A percentile compares a stretch with the other conserved stretches of the same genome.
Evolutionary conservation across 2,797 vertebrate species (phyloP).

Genomic region (Melanogrammus aeglefinus): DNA sequence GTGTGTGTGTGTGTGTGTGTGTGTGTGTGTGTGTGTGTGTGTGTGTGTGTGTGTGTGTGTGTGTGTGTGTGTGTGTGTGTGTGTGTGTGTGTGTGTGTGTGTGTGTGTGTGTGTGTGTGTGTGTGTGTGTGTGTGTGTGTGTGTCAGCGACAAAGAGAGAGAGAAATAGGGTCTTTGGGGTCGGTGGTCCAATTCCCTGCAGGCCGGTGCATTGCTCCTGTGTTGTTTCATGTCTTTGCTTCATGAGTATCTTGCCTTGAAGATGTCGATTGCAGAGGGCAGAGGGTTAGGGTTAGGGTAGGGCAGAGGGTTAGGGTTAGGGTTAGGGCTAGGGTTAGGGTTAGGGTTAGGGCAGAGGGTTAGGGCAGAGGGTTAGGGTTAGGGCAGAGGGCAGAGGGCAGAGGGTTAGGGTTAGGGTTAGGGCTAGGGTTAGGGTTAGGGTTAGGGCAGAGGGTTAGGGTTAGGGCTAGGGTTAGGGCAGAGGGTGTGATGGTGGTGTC

Average conservation of each 20-base stretch:
- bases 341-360: no score
- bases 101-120: not conserved
- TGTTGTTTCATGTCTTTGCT: slow-evolving; percentile 67
- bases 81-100: not conserved
- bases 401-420: no score
- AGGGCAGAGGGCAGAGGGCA: no score
- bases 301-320: no score
- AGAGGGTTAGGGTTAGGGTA: no score
- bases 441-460: no score
- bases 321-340: no score
- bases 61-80: slow-evolving; percentile 20
- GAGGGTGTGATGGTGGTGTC: slow-evolving; percentile 49
- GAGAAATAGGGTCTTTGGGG: not conserved
- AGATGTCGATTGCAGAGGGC: slow-evolving; percentile 66
- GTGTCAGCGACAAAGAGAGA: not conserved
- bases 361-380: no score
- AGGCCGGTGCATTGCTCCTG: slow-evolving; percentile 47
- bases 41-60: slow-evolving; percentile 43
- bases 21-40: slow-evolving; percentile 9
- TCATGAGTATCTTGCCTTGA: slow-evolving; percentile 74
- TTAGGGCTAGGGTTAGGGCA: no score
- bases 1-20: not conserved
- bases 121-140: not conserved
- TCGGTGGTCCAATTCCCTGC: slow-evolving; percentile 35
- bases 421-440: no score